Base-by-base conservation (phyloP, 2,113 vertebrate species). In the Spermophilus dauricus region DNA sequence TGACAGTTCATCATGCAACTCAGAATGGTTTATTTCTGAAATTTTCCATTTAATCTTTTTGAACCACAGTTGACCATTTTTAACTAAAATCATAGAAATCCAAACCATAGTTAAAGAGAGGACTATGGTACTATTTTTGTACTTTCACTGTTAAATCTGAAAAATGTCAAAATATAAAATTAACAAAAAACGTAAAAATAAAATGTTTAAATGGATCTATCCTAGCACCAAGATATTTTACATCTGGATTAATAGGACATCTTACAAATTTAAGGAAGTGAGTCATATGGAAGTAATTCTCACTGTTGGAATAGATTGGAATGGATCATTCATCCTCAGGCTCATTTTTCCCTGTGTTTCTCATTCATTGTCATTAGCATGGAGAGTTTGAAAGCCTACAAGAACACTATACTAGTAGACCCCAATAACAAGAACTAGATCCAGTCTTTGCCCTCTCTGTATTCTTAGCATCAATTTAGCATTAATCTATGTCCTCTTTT, bases 251-350 rank as follows among this genome's bases (percentile, higher is more conserved):
- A 94, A 63, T 63, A 78, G 16, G 39, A 45, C 76, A 13, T 94
- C 42, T 69, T 93, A 20, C 4, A 90, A 87, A 87, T 72, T 78
- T 78, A 81, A 88, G 53, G 22, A 92, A 75, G 51, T 91, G 20
- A 92, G 42, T 78, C 70, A 84, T 56, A 76, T 87, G 61, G 11
- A 89, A 95, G 6, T 45, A 89, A 76, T 70, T 92, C 53, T 93
- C 76, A 37, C 5, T 58, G 28, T 42, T 69, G 75, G 32, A 93
- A 16, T 70, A 85, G 16, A 42, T 88, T 81, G 58, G n/a, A 75
- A 89, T 83, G 92, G 58, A 76, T 81, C 32, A 39, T 86, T 86
- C 89, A 39, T 86, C 82, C 85, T 92, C 45, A 1, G 22, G 42
- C 30, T 63, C 76, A 10, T 45, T 48, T 56, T 72, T 51, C n/a